Evolutionary conservation across 1,140 invertebrate species (phyloP), one percentile per base, ranked within the genome.

Genomic region (Acyrthosiphon pisum): DNA sequence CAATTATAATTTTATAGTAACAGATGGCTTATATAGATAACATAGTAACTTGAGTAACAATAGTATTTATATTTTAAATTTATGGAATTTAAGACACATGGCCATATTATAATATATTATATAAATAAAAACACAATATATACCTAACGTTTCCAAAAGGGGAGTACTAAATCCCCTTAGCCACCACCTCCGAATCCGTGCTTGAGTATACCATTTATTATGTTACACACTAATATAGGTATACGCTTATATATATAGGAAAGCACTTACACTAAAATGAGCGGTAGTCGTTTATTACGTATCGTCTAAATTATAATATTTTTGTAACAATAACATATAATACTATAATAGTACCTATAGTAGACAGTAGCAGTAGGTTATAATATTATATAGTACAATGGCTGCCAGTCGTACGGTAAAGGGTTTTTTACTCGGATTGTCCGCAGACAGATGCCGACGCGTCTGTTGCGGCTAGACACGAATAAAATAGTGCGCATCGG

Each of bases 401-500:
- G 30, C n/a, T 76, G 60, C 30, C 30, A 76, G 60, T 76, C n/a
- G 60, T 35, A 60, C 14, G 30, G 56, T 3, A 76, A 76, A 76
- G 60, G 60, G 60, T n/a, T 76, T n/a, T 76, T 76, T 76, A 76
- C n/a, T 76, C 30, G 60, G 60, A 76, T 76, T 76, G 60, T 35
- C 60, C n/a, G 14, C 30, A 76, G 11, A 76, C 60, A 76, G 30
- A 76, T 76, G 60, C 30, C 60, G n/a, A 76, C 60, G 60, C 60
- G 60, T 76, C n/a, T 76, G 60, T 35, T 76, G 60, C 30, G 60
- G 30, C 60, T 76, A 76, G 60, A 76, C 30, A 14, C 60, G 30
- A 18, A 14, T 53, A 53, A 23, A 53, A 53, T 53, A 53, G 60
- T 18, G n/a, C 14, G 14, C 60, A n/a, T 76, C 23, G 60, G 60